Evolutionary conservation across 37 sponge, comb jelly and placozoan species (phyloP).

Genomic region (Ephydatia muelleri): DNA sequence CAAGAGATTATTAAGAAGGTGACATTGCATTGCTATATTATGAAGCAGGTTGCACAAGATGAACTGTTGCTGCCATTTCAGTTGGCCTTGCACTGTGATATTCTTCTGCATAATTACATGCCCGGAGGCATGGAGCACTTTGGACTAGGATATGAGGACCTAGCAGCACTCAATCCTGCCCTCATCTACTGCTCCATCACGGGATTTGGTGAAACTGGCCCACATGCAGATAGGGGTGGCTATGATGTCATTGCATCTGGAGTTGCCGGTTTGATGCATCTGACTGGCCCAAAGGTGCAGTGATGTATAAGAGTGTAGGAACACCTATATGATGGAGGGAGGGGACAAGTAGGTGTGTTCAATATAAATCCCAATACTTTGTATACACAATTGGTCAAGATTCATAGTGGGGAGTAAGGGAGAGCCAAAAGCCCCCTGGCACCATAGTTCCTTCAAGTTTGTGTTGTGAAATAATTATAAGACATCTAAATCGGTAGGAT

Average conservation of each 20-base stretch:
- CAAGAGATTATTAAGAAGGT: constrained; percentile 55
- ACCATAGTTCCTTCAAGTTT: too few species aligned
- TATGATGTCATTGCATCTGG: constrained; percentile 78
- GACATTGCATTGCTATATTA: neutral
- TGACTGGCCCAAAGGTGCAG: constrained; percentile 74
- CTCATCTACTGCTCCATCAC: constrained; percentile 80
- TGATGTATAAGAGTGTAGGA: neutral
- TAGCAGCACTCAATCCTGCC: constrained; percentile 25
- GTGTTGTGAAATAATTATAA: neutral
- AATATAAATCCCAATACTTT: neutral
- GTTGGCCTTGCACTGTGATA: constrained; percentile 54
- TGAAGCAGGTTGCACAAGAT: too few species aligned
- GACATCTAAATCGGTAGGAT: constrained; percentile 25
- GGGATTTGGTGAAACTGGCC: constrained; percentile 78
- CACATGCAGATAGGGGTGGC: constrained; percentile 60
- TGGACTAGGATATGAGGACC: constrained; percentile 46
- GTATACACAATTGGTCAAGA: neutral
- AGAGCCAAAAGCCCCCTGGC: too few species aligned
- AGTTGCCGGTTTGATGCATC: constrained; percentile 69
- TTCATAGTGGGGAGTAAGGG: neutral
- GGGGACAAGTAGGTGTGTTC: neutral
- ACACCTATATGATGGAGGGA: neutral
- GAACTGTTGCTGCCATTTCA: neutral
- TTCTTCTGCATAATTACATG: constrained; percentile 70
- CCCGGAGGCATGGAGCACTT: constrained; percentile 74